Conservation (phyloP, 2,888 invertebrate species). For the Euspilapteryx auroguttella region DNA sequence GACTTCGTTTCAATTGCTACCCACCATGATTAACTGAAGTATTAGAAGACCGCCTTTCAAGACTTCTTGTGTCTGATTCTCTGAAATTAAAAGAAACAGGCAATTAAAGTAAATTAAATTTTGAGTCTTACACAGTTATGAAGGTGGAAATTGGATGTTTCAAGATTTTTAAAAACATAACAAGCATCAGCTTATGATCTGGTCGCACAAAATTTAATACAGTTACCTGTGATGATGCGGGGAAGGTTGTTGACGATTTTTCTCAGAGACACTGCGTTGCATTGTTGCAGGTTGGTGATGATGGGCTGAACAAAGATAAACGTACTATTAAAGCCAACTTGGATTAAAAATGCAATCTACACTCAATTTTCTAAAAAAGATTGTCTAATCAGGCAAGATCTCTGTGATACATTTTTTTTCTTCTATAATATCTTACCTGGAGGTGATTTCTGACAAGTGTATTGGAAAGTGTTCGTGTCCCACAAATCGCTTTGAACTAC, state of each 20-base stretch:
- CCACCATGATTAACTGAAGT: constrained; percentile 45
- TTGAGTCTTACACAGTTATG: too few relatives aligned
- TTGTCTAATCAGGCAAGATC: too few relatives aligned
- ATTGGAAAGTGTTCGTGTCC: constrained; percentile 66
- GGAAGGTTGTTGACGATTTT: constrained; percentile 58
- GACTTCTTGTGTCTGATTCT: constrained; percentile 36
- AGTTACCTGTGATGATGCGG: constrained; percentile 42
- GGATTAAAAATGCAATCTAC: too few relatives aligned
- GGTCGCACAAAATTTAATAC: neutral
- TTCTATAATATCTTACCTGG: too few relatives aligned
- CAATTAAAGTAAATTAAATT: too few relatives aligned
- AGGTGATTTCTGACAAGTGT: constrained; percentile 47
- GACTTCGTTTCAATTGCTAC: too few relatives aligned
- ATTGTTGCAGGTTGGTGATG: constrained; percentile 56
- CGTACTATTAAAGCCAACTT: too few relatives aligned
- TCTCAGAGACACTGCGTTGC: constrained; percentile 67
- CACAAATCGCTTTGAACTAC: constrained; percentile 69
- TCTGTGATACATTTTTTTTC: too few relatives aligned
- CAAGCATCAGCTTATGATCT: too few relatives aligned
- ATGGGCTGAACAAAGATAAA: constrained; percentile 23
- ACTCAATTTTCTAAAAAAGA: too few relatives aligned
- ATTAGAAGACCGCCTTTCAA: constrained; percentile 51
- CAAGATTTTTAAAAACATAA: too few relatives aligned
- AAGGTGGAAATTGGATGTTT: too few relatives aligned
- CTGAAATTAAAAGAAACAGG: constrained; percentile 18